Evolutionary conservation across 2,113 vertebrate genomes (phyloP), one percentile per base, ranked within the genome.

Genomic region (Tenrec ecaudatus): DNA sequence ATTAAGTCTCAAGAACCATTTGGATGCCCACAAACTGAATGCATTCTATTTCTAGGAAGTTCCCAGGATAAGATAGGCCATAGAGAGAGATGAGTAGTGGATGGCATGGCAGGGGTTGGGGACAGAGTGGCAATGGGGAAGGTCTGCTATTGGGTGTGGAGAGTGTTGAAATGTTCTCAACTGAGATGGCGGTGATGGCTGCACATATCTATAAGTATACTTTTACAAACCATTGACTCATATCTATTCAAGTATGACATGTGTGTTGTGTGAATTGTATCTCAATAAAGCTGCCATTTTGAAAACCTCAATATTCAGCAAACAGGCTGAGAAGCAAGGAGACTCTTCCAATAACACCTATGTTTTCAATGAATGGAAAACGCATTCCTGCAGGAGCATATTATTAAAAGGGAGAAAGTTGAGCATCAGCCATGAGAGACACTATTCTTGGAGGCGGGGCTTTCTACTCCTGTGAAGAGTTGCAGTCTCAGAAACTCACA

Each of bases 321-420:
- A 62, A 40, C 27, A 79, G 68, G 64, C 22, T 93, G 47, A 84
- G 94, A 95, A 69, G 91, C 85, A 85, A 88, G 43, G 77, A 73
- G 81, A 93, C 77, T 76, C 86, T 90, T 93, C 68, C 85, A 86
- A 89, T 94, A 92, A 69, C 60, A 76, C 47, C 14, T 76, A 11
- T 77, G 40, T 20, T 89, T 58, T 23, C 19, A 64, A 94, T 85
- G 85, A 93, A 40, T n/a, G 86, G 40, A 89, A 91, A 93, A 88
- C 84, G 78, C n/a, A 87, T 82, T 90, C n/a, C 88, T 89, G 86
- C 88, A 92, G 66, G 0, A 77, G 47, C 78, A 89, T 36, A 58
- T 82, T 92, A 81, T 89, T 86, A 77, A 95, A 93, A 82, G 68
- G 22, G 25, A 3, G 36, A 83, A 69, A 73, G 20, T 11, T 78